Conservation (phyloP, 2,797 vertebrate genomes). For the Capromys pilorides region DNA sequence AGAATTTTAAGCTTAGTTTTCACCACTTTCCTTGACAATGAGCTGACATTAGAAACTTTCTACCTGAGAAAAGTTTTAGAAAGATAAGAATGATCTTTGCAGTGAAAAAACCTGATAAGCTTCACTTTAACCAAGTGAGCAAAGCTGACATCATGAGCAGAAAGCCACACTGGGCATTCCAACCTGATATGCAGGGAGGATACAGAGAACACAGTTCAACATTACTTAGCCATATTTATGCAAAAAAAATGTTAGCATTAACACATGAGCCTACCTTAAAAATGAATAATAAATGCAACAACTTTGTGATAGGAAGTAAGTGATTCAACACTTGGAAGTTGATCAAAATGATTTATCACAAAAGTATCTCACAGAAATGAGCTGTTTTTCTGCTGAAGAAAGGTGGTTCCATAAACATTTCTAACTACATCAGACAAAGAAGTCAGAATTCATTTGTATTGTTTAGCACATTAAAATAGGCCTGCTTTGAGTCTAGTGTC, state of each 20-base stretch:
- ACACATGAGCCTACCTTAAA: too few species aligned
- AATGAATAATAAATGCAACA: neutral
- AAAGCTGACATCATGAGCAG: too few species aligned
- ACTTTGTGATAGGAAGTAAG: neutral
- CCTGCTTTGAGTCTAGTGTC: neutral
- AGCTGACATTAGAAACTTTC: neutral
- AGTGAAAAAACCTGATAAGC: too few species aligned
- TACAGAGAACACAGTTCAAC: too few species aligned
- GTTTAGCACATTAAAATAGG: neutral
- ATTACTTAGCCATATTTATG: too few species aligned
- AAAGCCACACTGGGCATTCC: too few species aligned
- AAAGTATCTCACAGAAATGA: neutral
- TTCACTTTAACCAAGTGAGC: too few species aligned
- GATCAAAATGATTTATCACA: neutral
- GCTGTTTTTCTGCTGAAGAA: neutral
- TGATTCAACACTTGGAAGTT: neutral
- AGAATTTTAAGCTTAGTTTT: neutral
- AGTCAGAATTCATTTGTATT: neutral
- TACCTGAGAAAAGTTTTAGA: neutral
- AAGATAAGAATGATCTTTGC: too few species aligned
- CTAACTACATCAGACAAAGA: neutral
- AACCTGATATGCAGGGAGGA: too few species aligned
- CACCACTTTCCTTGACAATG: neutral
- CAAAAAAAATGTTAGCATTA: too few species aligned
- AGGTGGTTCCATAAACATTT: neutral